phyloP scores from a whole-genome alignment of 2,113 vertebrate species.

The Sinocyclocheilus anophthalmus region DNA sequence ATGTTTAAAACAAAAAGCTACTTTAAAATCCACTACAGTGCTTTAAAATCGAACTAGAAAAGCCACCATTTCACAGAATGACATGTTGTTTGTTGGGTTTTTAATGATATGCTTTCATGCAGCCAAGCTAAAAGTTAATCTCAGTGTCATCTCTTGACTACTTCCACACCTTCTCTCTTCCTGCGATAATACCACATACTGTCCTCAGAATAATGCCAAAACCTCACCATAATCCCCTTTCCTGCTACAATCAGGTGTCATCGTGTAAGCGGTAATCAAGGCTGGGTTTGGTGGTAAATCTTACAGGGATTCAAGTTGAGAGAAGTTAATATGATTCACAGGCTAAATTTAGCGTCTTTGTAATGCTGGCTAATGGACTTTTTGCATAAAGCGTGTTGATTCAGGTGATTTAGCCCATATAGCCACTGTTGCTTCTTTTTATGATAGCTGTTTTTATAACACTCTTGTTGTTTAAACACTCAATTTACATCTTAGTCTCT shows the following conservation, averaged over 20 bases:
- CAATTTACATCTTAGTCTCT: not conserved
- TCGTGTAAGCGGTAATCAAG: constrained; percentile 32
- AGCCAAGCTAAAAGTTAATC: not conserved
- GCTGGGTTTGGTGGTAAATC: constrained; percentile 38
- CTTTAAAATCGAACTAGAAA: not conserved
- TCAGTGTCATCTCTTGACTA: not conserved
- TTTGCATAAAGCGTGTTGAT: constrained; percentile 42
- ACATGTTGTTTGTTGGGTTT: not conserved
- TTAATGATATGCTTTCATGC: not conserved
- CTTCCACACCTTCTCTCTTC: constrained; percentile 1
- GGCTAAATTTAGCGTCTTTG: constrained; percentile 40
- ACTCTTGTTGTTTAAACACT: not conserved
- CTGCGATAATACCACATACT: not conserved
- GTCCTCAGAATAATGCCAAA: constrained; percentile 9
- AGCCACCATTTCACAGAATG: not conserved
- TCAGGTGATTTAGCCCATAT: constrained; percentile 44
- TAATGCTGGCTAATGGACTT: not conserved
- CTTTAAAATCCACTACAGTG: not conserved
- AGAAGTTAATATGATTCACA: constrained; percentile 32
- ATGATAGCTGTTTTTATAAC: not conserved
- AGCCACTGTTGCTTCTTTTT: not conserved
- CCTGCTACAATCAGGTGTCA: not conserved
- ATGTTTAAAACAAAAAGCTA: not conserved
- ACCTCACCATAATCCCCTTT: not conserved
- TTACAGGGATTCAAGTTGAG: constrained; percentile 37